Evolutionary conservation across 1,140 invertebrate species (phyloP).

Genomic region (Drosophila tani): DNA sequence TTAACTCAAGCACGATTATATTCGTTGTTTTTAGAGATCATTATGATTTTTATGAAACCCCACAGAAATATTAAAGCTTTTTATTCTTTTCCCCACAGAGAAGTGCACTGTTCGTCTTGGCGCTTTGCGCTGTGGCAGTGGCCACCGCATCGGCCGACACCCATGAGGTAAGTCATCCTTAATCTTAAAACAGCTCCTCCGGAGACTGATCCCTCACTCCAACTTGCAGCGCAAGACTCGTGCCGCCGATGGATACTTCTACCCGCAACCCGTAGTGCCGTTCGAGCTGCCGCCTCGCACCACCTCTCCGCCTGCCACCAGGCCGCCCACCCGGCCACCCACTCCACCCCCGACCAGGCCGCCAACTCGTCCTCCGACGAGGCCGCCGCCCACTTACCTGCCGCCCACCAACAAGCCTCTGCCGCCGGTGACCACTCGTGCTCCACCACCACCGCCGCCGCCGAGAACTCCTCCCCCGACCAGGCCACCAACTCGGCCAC

Average conservation of each 20-base stretch:
- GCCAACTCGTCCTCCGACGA: slow-evolving; percentile 51
- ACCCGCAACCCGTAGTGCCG: slow-evolving; percentile 71
- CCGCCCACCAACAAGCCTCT: slow-evolving; percentile 67
- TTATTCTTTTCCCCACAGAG: slow-evolving; percentile 54
- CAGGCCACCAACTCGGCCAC: slow-evolving; percentile 14
- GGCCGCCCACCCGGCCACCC: slow-evolving; percentile 56
- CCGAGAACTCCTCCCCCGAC: no score
- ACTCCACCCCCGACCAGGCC: slow-evolving; percentile 43
- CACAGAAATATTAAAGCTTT: not conserved
- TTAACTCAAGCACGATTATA: not conserved
- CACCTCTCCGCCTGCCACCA: slow-evolving; percentile 49
- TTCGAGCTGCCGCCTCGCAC: slow-evolving; percentile 68
- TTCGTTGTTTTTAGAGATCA: not conserved
- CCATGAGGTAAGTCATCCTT: slow-evolving; percentile 69
- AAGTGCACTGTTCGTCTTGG: slow-evolving; percentile 80
- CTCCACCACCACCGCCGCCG: no score
- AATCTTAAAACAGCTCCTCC: not conserved
- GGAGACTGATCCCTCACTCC: not conserved
- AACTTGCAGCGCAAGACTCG: slow-evolving; percentile 68
- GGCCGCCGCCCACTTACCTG: slow-evolving; percentile 62
- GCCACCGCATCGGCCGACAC: slow-evolving; percentile 70
- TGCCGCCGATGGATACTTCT: slow-evolving; percentile 73
- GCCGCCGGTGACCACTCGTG: slow-evolving; percentile 57
- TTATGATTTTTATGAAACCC: not conserved
- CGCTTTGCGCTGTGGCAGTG: slow-evolving; percentile 79